Conservation (phyloP, 2,797 vertebrate species). For the Fringilla coelebs region DNA sequence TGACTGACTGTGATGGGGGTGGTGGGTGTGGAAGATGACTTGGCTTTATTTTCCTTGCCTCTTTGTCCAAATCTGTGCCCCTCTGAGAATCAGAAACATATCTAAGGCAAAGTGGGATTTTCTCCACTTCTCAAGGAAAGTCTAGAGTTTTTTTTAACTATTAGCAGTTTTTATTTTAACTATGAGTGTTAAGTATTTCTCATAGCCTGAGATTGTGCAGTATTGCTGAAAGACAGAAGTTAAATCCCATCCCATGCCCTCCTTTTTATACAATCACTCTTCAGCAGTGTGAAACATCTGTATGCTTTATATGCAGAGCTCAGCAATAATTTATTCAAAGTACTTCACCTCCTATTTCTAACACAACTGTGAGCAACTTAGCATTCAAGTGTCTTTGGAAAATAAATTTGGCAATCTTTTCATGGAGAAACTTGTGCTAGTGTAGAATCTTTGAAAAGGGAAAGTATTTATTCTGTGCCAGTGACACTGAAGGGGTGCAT, state of each 20-base stretch:
- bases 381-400: conserved; percentile 4
- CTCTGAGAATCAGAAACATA: background rate
- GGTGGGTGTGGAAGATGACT: background rate
- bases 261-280: background rate
- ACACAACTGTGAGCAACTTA: conserved; percentile 15
- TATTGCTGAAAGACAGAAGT: background rate
- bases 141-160: background rate
- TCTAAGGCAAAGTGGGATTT: background rate
- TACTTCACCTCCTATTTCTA: conserved; percentile 37
- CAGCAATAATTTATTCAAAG: conserved; percentile 39
- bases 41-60: background rate
- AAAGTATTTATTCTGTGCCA: background rate
- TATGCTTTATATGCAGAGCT: conserved; percentile 1
- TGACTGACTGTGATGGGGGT: rapidly evolving
- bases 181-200: background rate
- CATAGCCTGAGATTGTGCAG: background rate
- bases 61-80: background rate
- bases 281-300: conserved; percentile 16
- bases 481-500: rapidly evolving
- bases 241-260: background rate
- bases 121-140: background rate
- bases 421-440: background rate
- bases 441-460: background rate
- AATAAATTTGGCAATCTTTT: conserved; percentile 1
- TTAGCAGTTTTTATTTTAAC: background rate